Percentiles rank a stretch among this genome's conserved stretches.
These are phyloP conservation scores for Phrynocephalus guinanensis DNA, from an alignment of 2,797 vertebrate species.

Conservation along the genomic window DNA sequence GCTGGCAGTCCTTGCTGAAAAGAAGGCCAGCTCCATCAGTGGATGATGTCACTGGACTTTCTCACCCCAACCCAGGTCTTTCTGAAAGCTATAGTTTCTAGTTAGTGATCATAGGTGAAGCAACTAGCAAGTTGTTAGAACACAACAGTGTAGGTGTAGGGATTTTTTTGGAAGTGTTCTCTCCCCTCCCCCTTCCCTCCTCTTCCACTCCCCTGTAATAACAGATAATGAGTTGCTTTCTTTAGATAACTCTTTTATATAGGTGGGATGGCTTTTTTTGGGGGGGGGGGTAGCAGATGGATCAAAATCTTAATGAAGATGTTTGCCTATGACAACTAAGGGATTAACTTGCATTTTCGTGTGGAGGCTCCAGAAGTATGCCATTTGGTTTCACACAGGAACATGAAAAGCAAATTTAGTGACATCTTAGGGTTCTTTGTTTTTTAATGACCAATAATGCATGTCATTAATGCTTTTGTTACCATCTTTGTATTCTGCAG, in stretches of 20 bases:
- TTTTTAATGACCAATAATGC: constrained; percentile 70
- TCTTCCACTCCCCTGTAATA: constrained; percentile 50
- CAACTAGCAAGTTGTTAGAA: constrained; percentile 50
- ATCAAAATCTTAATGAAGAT: constrained; percentile 67
- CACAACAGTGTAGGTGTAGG: constrained; percentile 52
- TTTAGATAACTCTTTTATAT: constrained; percentile 66
- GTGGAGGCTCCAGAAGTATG: constrained; percentile 43
- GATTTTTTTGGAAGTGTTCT: constrained; percentile 42
- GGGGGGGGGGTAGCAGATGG: constrained; percentile 46
- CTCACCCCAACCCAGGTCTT: background rate
- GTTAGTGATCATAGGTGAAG: background rate
- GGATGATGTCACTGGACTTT: background rate
- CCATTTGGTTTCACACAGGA: constrained; percentile 60
- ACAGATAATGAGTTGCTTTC: constrained; percentile 54
- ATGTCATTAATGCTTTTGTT: constrained; percentile 70
- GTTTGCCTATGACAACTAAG: constrained; percentile 54
- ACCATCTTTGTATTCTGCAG: constrained; percentile 66
- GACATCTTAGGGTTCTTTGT: constrained; percentile 67
- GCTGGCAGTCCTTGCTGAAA: constrained; percentile 9
- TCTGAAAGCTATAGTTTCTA: constrained; percentile 31
- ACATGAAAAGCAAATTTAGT: constrained; percentile 72
- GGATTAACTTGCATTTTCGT: constrained; percentile 33
- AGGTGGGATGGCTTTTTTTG: constrained; percentile 35
- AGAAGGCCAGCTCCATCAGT: constrained; percentile 37
- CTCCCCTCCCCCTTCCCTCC: background rate